Evolutionary conservation across 2,888 invertebrate genomes (phyloP).

Genomic region (Mythimna albipuncta): DNA sequence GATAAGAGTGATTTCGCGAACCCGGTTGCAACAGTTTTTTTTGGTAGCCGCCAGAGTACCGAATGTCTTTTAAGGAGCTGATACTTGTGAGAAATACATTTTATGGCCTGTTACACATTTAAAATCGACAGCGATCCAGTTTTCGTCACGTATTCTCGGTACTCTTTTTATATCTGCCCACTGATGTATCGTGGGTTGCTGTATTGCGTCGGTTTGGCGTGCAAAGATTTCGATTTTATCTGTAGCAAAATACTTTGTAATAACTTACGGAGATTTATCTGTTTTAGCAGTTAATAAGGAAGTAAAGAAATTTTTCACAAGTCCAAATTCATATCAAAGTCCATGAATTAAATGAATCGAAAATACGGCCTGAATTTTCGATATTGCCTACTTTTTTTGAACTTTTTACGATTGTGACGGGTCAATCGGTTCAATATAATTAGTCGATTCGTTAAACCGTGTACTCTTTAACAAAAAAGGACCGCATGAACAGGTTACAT

Average conservation of each 20-base stretch:
- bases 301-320: slow-evolving; percentile 18
- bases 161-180: slow-evolving; percentile 62
- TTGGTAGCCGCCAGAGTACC: slow-evolving; percentile 72
- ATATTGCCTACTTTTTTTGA: slow-evolving; percentile 1
- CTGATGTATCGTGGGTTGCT: slow-evolving; percentile 64
- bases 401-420: slow-evolving; percentile 13
- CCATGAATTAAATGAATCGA: slow-evolving; percentile 16
- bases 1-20: slow-evolving; percentile 79
- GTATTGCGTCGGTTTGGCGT: slow-evolving; percentile 55
- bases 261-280: slow-evolving; percentile 52
- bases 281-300: slow-evolving; percentile 34
- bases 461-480: slow-evolving; percentile 41
- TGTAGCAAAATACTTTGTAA: slow-evolving; percentile 50
- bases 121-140: slow-evolving; percentile 74
- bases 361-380: neutral
- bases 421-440: slow-evolving; percentile 31
- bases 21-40: slow-evolving; percentile 70
- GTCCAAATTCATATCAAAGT: slow-evolving; percentile 2
- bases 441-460: slow-evolving; percentile 36
- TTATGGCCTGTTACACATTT: slow-evolving; percentile 75
- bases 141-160: slow-evolving; percentile 67
- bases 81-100: slow-evolving; percentile 76
- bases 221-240: slow-evolving; percentile 59
- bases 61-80: slow-evolving; percentile 73
- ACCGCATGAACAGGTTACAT: slow-evolving; percentile 34